Evolutionary conservation across 2,797 vertebrate species (phyloP).

Genomic region (Microctenopoma stevenorrisi): DNA sequence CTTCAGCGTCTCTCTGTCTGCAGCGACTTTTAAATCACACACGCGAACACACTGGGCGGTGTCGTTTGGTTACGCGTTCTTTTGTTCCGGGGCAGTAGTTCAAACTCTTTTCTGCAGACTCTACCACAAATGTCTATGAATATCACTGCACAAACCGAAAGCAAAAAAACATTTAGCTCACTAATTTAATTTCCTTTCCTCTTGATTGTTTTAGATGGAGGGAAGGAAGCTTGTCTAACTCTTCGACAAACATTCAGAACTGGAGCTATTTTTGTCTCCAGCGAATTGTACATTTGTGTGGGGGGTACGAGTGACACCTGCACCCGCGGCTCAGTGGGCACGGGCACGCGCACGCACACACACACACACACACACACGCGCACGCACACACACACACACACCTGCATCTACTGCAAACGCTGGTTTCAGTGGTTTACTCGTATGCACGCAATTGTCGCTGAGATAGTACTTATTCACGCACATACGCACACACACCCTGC

Average conservation of each 20-base stretch:
- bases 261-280: conserved; percentile 38
- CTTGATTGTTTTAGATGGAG: background rate
- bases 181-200: background rate
- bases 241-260: conserved; percentile 25
- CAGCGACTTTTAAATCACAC: background rate
- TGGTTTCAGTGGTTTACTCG: conserved; percentile 14
- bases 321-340: conserved; percentile 33
- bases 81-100: background rate
- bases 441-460: conserved; percentile 9
- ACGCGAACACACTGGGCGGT: background rate
- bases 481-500: conserved; percentile 5
- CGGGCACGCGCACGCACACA: conserved; percentile 14
- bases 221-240: conserved; percentile 12
- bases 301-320: conserved; percentile 48
- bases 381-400: conserved; percentile 17
- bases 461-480: conserved; percentile 4
- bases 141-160: background rate
- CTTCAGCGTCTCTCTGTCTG: no score
- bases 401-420: conserved; percentile 13
- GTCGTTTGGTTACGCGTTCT: background rate
- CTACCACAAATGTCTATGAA: background rate
- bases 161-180: background rate
- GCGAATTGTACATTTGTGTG: conserved; percentile 9
- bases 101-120: background rate
- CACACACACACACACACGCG: conserved; percentile 38